A percentile compares a stretch with the other conserved stretches of the same genome.
phyloP scores from a whole-genome alignment of 1,140 invertebrate genomes.

The Nixonia krombeini region DNA sequence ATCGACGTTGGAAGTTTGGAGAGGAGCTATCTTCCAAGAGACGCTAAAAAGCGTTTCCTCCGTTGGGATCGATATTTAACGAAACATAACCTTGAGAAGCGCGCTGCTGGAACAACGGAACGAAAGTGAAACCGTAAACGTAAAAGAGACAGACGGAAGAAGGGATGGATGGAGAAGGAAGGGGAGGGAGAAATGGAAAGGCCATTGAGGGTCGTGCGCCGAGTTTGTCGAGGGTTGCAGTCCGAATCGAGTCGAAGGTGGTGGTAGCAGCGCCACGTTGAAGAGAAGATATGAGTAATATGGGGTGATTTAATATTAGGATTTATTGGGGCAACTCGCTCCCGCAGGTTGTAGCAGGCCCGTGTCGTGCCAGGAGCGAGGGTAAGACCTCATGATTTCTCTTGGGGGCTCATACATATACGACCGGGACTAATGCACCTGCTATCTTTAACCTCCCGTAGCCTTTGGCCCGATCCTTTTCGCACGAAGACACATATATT shows the following conservation, averaged over 20 bases:
- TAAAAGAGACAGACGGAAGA: background rate
- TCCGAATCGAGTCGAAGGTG: conserved; percentile 29
- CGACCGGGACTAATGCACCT: conserved; percentile 66
- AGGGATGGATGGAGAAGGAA: conserved; percentile 12
- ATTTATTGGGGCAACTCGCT: conserved; percentile 66
- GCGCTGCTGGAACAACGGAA: conserved; percentile 4
- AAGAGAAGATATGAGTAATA: conserved; percentile 66
- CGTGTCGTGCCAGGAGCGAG: conserved; percentile 47
- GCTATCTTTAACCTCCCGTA: conserved; percentile 52
- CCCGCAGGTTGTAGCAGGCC: conserved; percentile 34
- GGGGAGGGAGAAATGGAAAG: conserved; percentile 29
- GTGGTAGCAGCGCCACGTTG: conserved; percentile 32
- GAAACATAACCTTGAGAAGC: conserved; percentile 37
- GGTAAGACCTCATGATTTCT: conserved; percentile 69
- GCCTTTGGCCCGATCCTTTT: conserved; percentile 21
- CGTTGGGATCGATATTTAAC: conserved; percentile 35
- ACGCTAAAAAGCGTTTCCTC: conserved; percentile 20
- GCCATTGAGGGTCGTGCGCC: conserved; percentile 19
- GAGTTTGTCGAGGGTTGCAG: conserved; percentile 22
- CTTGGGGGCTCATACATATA: conserved; percentile 61
- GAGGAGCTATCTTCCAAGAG: conserved; percentile 11
- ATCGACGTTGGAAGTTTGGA: conserved; percentile 28
- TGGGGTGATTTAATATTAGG: conserved; percentile 68
- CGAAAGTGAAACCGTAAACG: conserved; percentile 12
- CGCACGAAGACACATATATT: conserved; percentile 13